Percentiles rank a stretch among this genome's conserved stretches.
Conservation (phyloP, 1,140 invertebrate genomes). For the Atopsyche davidsoni region DNA sequence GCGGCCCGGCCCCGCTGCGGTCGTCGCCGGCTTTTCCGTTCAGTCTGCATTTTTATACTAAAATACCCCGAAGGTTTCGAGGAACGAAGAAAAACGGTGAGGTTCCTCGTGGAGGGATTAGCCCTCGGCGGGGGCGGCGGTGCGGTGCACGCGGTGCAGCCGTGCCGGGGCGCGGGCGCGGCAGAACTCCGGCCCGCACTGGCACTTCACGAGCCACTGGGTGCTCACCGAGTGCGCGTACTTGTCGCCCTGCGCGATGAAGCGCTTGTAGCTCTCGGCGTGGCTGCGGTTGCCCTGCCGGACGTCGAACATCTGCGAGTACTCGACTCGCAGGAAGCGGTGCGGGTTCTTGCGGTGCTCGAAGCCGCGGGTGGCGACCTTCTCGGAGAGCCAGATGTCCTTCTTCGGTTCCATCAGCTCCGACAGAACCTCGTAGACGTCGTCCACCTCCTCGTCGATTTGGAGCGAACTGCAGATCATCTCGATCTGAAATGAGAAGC, state of each 20-base stretch:
- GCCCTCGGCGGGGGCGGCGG: too few species aligned
- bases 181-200: conserved; percentile 12
- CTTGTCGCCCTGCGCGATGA: neutral
- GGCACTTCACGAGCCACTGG: conserved; percentile 23
- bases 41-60: neutral
- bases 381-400: conserved; percentile 16
- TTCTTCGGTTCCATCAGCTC: conserved; percentile 5
- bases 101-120: too few species aligned
- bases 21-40: too few species aligned
- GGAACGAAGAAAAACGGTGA: too few species aligned
- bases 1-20: too few species aligned
- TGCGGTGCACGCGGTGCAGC: conserved; percentile 10
- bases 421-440: conserved; percentile 12
- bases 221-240: conserved; percentile 12
- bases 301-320: conserved; percentile 4
- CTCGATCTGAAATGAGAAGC: conserved; percentile 13
- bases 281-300: neutral
- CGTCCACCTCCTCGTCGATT: conserved; percentile 10
- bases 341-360: neutral
- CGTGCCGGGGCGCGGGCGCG: neutral
- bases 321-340: neutral
- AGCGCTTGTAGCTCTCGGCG: too few species aligned
- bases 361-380: neutral
- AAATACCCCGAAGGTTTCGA: too few species aligned
- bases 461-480: conserved; percentile 16